Conservation (phyloP, 2,113 vertebrate genomes). For the Mionectes macconnelli region DNA sequence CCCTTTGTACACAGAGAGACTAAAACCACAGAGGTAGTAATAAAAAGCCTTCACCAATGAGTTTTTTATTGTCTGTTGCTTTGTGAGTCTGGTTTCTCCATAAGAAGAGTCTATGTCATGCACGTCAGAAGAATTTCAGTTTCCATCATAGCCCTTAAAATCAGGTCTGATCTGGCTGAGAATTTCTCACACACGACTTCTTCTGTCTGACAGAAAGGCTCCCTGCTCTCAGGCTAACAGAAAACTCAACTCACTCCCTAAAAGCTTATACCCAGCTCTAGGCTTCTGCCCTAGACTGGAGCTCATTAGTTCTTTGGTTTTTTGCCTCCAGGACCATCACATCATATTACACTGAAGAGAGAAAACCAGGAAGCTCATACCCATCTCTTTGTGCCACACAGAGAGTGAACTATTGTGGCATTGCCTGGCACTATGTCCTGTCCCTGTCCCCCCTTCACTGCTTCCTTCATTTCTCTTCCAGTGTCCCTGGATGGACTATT, state of each 20-base stretch:
- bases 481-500: neutral
- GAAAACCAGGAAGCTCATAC: neutral
- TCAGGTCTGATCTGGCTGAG: neutral
- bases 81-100: neutral
- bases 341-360: slow-evolving; percentile 17
- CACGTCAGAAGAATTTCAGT: slow-evolving; percentile 11
- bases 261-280: neutral
- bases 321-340: slow-evolving; percentile 40
- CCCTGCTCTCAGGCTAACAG: neutral
- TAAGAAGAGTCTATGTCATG: neutral
- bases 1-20: neutral
- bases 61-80: neutral
- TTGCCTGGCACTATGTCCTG: neutral
- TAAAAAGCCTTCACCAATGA: neutral
- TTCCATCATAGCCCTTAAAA: neutral
- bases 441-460: neutral
- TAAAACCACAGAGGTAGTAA: neutral
- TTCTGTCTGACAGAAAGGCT: neutral
- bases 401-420: neutral
- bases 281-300: neutral
- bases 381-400: neutral
- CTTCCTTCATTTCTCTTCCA: neutral
- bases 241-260: neutral
- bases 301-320: neutral
- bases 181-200: slow-evolving; percentile 49